phyloP scores from a whole-genome alignment of 2,113 vertebrate genomes.

The Electrona antarctica region DNA sequence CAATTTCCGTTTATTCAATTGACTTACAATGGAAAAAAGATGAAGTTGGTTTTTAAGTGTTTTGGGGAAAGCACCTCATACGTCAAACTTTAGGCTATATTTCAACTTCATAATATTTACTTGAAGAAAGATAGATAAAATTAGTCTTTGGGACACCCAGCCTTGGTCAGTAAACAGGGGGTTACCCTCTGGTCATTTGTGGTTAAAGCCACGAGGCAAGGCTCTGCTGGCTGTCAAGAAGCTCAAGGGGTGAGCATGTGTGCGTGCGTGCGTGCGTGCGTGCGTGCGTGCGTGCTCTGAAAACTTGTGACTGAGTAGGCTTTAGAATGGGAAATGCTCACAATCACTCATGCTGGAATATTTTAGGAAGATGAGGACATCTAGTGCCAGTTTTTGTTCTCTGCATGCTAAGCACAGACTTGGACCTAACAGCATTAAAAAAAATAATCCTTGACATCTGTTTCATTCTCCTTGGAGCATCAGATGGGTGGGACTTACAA shows the following conservation, averaged over 20 bases:
- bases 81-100: no score
- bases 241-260: slow-evolving; percentile 44
- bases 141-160: neutral
- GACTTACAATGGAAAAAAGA: slow-evolving; percentile 3
- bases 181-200: slow-evolving; percentile 41
- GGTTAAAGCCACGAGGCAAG: slow-evolving; percentile 40
- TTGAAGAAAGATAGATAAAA: no score
- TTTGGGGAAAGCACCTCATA: neutral
- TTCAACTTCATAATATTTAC: no score
- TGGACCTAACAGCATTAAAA: slow-evolving; percentile 48
- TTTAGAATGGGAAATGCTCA: slow-evolving; percentile 55
- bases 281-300: slow-evolving; percentile 36
- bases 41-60: slow-evolving; percentile 14
- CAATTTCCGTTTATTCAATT: slow-evolving; percentile 38
- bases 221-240: slow-evolving; percentile 20
- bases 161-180: slow-evolving; percentile 18
- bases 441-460: slow-evolving; percentile 14
- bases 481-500: slow-evolving; percentile 12
- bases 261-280: slow-evolving; percentile 23
- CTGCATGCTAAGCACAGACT: slow-evolving; percentile 35
- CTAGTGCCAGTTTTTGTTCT: slow-evolving; percentile 30
- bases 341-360: slow-evolving; percentile 32
- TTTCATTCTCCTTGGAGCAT: slow-evolving; percentile 26
- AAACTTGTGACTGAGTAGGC: slow-evolving; percentile 56
- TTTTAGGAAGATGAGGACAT: slow-evolving; percentile 51